Evolutionary conservation across 2,888 invertebrate species (phyloP).

Genomic region (Cerceris rybyensis): DNA sequence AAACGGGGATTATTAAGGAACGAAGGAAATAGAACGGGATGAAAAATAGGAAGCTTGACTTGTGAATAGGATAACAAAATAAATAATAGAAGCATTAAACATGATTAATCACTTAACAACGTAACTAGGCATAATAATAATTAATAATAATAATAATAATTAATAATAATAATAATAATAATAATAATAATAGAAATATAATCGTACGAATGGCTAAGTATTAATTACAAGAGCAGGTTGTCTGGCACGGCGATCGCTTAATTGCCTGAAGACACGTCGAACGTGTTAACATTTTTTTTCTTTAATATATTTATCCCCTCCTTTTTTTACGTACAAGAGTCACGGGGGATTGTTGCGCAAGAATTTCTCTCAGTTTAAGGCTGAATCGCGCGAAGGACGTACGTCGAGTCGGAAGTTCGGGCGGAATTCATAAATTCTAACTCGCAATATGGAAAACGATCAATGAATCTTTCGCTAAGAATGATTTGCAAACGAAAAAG

Average conservation of each 20-base stretch:
- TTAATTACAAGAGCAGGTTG: conserved; percentile 76
- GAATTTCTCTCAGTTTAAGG: conserved; percentile 65
- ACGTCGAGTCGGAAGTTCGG: conserved; percentile 37
- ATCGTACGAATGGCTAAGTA: conserved; percentile 74
- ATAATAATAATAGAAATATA: conserved; percentile 61
- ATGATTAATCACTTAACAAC: conserved; percentile 81
- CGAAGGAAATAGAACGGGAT: conserved; percentile 41
- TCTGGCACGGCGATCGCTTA: conserved; percentile 68
- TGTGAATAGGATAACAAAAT: conserved; percentile 80
- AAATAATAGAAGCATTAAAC: conserved; percentile 82
- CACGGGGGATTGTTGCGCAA: conserved; percentile 44
- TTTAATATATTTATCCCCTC: conserved; percentile 24
- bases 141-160: conserved; percentile 70
- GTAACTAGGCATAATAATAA: conserved; percentile 78
- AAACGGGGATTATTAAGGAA: conserved; percentile 34
- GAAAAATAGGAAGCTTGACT: conserved; percentile 61
- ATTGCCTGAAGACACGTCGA: conserved; percentile 61
- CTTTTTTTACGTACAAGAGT: conserved; percentile 32
- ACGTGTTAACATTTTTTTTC: conserved; percentile 46
- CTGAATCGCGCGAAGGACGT: conserved; percentile 54
- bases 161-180: conserved; percentile 66
- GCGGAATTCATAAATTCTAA: not conserved
- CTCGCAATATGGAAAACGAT: not conserved
- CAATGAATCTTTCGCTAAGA: not conserved
- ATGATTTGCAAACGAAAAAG: not conserved